phyloP scores from a whole-genome alignment of 2,888 invertebrate species.

The Stenolophus ochropezus region DNA sequence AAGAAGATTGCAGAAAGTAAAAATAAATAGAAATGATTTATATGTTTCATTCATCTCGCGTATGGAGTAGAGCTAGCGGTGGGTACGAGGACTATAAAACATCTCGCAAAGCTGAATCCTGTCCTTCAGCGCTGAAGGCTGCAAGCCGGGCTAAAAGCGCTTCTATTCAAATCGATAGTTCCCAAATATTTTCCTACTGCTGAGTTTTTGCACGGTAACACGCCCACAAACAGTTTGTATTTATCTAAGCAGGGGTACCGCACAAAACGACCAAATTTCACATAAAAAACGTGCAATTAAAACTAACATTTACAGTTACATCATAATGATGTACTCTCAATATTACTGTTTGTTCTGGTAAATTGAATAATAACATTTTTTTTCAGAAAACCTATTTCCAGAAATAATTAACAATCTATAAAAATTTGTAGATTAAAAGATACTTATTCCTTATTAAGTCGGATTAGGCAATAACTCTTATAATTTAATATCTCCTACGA shows the following conservation, averaged over 20 bases:
- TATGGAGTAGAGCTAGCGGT: not conserved
- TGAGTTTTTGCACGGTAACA: constrained; percentile 21
- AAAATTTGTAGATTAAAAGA: too few species aligned
- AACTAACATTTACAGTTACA: too few species aligned
- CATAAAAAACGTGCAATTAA: too few species aligned
- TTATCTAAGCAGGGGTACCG: not conserved
- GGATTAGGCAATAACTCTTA: too few species aligned
- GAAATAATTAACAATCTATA: too few species aligned
- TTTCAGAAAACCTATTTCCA: too few species aligned
- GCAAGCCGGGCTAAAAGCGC: constrained; percentile 12
- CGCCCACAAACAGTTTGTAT: constrained; percentile 18
- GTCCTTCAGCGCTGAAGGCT: constrained; percentile 18
- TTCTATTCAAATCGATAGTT: constrained; percentile 41
- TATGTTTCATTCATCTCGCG: constrained; percentile 36
- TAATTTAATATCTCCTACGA: too few species aligned
- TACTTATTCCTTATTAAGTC: too few species aligned
- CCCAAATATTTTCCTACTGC: constrained; percentile 39
- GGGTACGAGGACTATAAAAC: constrained; percentile 22
- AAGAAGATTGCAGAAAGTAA: not conserved
- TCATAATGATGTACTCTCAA: too few species aligned
- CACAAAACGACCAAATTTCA: not conserved
- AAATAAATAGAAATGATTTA: constrained; percentile 36
- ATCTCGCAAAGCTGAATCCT: constrained; percentile 11
- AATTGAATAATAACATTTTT: too few species aligned
- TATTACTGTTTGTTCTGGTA: too few species aligned